These are phyloP conservation scores for Rallus limicola DNA, from an alignment of 2,113 vertebrate genomes.

Conservation along the genomic window DNA sequence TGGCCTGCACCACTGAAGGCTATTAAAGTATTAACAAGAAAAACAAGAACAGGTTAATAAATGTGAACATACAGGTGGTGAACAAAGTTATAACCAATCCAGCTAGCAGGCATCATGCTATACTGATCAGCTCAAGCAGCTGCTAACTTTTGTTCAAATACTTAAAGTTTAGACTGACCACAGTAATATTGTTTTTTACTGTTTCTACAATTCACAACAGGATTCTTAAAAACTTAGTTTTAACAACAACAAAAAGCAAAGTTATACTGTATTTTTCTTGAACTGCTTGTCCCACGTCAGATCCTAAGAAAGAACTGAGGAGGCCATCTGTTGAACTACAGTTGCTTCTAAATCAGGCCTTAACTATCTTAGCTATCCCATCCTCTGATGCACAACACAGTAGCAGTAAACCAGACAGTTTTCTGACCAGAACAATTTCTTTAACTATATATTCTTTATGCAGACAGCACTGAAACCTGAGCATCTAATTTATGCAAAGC, in stretches of 20 bases:
- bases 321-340: not conserved
- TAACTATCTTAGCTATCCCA: not conserved
- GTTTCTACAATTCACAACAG: not conserved
- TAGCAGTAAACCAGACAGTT: not conserved
- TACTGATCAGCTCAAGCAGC: not conserved
- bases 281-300: not conserved
- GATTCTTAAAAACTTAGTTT: not conserved
- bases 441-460: not conserved
- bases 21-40: not conserved
- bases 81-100: not conserved
- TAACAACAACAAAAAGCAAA: not conserved
- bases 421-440: not conserved
- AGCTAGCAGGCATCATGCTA: not conserved
- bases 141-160: not conserved
- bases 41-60: not conserved
- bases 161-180: not conserved
- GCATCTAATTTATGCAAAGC: slow-evolving; percentile 30
- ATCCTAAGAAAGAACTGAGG: not conserved
- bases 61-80: not conserved
- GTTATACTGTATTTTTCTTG: not conserved
- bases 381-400: not conserved
- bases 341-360: not conserved
- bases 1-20: not conserved
- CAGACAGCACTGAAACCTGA: slow-evolving; percentile 44
- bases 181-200: not conserved